Evolutionary conservation across 2,888 invertebrate genomes (phyloP).

Genomic region (Nephrocerus scutellatus): DNA sequence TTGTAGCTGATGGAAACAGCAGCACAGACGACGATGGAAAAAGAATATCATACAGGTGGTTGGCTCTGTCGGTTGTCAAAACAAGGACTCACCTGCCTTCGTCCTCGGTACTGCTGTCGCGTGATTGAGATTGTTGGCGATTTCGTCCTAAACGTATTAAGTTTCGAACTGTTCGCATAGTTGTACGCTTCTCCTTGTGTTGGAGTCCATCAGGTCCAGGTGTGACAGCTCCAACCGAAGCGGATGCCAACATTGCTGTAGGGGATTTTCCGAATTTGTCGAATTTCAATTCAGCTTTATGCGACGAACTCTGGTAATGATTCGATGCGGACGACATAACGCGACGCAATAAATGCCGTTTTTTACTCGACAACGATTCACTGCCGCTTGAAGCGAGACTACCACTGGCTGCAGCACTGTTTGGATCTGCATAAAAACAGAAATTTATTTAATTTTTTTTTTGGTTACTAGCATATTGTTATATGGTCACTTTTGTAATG

Average conservation of each 20-base stretch:
- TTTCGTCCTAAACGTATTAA: constrained; percentile 37
- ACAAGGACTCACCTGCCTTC: constrained; percentile 37
- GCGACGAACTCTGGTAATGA: too few species aligned
- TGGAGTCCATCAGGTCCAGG: constrained; percentile 18
- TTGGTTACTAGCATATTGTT: not conserved
- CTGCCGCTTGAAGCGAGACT: constrained; percentile 17
- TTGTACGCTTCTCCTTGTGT: constrained; percentile 34
- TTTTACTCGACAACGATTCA: constrained; percentile 26
- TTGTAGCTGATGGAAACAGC: too few species aligned
- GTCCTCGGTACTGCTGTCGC: constrained; percentile 42
- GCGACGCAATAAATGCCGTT: constrained; percentile 31
- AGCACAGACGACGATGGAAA: too few species aligned
- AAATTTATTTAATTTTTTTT: constrained; percentile 4
- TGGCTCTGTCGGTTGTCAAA: too few species aligned
- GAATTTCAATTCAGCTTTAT: constrained; percentile 30
- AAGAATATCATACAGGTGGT: too few species aligned
- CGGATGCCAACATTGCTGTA: constrained; percentile 16
- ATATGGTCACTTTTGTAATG: too few species aligned
- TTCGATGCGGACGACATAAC: constrained; percentile 30
- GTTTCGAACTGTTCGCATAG: constrained; percentile 36
- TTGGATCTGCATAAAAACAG: constrained; percentile 18
- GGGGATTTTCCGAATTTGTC: constrained; percentile 34
- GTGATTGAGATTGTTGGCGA: constrained; percentile 32
- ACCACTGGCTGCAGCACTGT: constrained; percentile 14
- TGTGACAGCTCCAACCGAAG: not conserved